phyloP scores from a whole-genome alignment of 1,140 invertebrate genomes.

The Aphelinus certus region DNA sequence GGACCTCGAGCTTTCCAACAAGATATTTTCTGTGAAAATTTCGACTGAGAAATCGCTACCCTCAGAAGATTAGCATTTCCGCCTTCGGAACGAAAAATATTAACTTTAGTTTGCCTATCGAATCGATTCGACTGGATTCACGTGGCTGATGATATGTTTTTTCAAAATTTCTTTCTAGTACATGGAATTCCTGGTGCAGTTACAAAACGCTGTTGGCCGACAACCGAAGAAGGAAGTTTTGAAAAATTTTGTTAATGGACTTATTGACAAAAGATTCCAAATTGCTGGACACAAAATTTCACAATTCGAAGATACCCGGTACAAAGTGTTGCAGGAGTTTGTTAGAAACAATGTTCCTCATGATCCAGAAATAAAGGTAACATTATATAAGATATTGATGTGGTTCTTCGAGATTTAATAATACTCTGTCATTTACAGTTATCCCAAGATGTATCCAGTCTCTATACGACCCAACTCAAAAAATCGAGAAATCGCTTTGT shows the following conservation, averaged over 20 bases:
- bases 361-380: constrained; percentile 46
- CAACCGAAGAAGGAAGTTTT: constrained; percentile 48
- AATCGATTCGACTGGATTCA: too few relatives aligned
- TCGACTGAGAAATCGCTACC: too few relatives aligned
- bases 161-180: constrained; percentile 42
- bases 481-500: constrained; percentile 34
- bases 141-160: too few relatives aligned
- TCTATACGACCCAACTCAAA: constrained; percentile 40
- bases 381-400: background rate
- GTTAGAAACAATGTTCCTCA: constrained; percentile 44
- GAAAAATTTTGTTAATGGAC: constrained; percentile 40
- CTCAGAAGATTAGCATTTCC: too few relatives aligned
- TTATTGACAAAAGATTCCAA: constrained; percentile 43
- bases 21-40: too few relatives aligned
- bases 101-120: too few relatives aligned
- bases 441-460: constrained; percentile 46
- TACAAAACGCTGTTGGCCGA: constrained; percentile 45
- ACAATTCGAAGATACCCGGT: constrained; percentile 47
- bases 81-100: too few relatives aligned
- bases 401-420: background rate
- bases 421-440: constrained; percentile 38
- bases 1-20: too few relatives aligned
- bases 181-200: constrained; percentile 49
- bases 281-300: constrained; percentile 48
- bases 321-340: constrained; percentile 46